Evolutionary conservation across 2,113 vertebrate species (phyloP).

Genomic region (Oceanites oceanicus): DNA sequence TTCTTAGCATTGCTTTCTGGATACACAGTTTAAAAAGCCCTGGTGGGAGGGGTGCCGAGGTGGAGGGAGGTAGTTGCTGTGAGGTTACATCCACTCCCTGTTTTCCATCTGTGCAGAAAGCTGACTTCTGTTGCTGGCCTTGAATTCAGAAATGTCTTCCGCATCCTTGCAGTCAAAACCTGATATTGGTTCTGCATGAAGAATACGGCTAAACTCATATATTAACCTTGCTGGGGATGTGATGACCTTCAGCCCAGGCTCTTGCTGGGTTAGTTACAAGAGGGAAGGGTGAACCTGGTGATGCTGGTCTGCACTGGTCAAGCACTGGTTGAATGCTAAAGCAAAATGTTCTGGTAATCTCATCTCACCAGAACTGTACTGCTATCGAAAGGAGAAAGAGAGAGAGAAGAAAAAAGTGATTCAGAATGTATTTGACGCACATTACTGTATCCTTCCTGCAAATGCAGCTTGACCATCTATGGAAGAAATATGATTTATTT

Average conservation of each 20-base stretch:
- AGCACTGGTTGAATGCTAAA: fast-evolving
- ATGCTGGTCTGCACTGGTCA: fast-evolving
- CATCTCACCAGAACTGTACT: neutral
- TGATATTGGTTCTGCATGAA: neutral
- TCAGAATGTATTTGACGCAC: neutral
- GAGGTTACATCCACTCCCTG: neutral
- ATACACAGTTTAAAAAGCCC: fast-evolving
- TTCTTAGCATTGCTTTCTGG: neutral
- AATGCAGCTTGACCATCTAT: slow-evolving; percentile 28
- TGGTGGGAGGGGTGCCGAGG: too few species aligned
- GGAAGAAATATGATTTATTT: slow-evolving; percentile 54
- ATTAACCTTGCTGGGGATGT: neutral
- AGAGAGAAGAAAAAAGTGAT: neutral
- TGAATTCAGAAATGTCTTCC: neutral
- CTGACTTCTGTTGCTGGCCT: neutral
- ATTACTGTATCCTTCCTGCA: neutral
- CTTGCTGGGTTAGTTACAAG: fast-evolving
- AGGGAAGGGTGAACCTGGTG: neutral
- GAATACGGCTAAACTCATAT: fast-evolving
- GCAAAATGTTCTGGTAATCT: neutral
- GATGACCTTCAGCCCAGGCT: too few species aligned
- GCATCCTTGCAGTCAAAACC: neutral
- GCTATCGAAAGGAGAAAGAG: neutral
- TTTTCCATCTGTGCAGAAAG: fast-evolving
- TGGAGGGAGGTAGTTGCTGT: neutral